These are phyloP conservation scores for Aculops lycopersici DNA, from an alignment of 1,140 invertebrate genomes.

Conservation along the genomic window DNA sequence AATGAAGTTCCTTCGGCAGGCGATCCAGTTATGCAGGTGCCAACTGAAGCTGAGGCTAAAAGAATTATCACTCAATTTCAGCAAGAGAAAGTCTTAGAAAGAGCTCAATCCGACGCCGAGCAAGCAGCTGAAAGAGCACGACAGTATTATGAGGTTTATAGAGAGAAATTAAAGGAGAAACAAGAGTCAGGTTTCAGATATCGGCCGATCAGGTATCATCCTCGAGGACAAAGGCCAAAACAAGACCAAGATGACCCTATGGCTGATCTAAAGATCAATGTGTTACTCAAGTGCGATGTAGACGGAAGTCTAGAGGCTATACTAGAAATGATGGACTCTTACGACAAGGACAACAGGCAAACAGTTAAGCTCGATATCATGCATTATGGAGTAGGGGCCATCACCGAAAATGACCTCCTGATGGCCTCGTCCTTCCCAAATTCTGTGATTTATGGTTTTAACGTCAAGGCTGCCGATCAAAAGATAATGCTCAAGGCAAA, in stretches of 20 bases:
- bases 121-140: conserved; percentile 30
- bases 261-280: conserved; percentile 3
- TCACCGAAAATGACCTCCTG: conserved; percentile 50
- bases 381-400: conserved; percentile 53
- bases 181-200: conserved; percentile 20
- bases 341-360: conserved; percentile 27
- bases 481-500: conserved; percentile 18
- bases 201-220: not conserved
- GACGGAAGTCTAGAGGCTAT: conserved; percentile 75
- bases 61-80: conserved; percentile 31
- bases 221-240: conserved; percentile 1
- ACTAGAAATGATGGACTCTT: conserved; percentile 58
- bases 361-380: conserved; percentile 45
- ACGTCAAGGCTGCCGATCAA: conserved; percentile 21
- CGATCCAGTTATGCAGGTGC: conserved; percentile 48
- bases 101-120: conserved; percentile 25
- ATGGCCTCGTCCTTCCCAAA: conserved; percentile 23
- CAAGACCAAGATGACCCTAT: conserved; percentile 3
- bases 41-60: conserved; percentile 33
- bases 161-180: conserved; percentile 25
- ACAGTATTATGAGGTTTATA: conserved; percentile 29
- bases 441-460: conserved; percentile 47
- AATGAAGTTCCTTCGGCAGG: conserved; percentile 39
- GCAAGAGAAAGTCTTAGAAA: conserved; percentile 22
- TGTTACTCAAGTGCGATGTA: conserved; percentile 26